Percentiles rank a stretch among this genome's conserved stretches.
Conservation (phyloP, 2,113 vertebrate species). For the Alligator mississippiensis region DNA sequence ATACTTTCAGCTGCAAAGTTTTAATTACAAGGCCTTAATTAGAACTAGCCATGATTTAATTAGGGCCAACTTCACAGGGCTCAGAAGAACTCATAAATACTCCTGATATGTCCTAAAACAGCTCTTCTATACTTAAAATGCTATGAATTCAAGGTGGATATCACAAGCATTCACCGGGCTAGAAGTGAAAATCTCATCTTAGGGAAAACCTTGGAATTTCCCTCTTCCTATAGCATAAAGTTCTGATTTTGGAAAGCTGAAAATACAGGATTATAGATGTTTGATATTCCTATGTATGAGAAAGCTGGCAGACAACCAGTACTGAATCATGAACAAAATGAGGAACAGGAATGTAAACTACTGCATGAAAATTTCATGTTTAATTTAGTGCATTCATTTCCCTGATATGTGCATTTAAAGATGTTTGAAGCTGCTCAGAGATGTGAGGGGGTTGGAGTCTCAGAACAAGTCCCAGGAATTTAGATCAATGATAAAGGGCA, state of each 20-base stretch:
- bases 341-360: background rate
- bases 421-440: background rate
- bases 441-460: background rate
- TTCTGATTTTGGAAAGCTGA: background rate
- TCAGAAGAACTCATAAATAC: background rate
- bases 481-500: background rate
- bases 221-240: background rate
- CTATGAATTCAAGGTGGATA: background rate
- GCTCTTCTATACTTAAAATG: background rate
- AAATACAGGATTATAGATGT: background rate
- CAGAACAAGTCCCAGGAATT: background rate
- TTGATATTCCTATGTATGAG: background rate
- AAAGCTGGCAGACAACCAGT: background rate
- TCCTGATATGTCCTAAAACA: background rate
- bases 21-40: background rate
- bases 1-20: background rate
- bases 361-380: background rate
- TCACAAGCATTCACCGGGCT: background rate
- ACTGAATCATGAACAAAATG: background rate
- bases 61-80: background rate
- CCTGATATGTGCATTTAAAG: background rate
- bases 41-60: background rate
- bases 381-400: background rate
- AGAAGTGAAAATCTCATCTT: background rate
- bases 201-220: background rate